Base-by-base conservation (phyloP, 2,888 invertebrate species). In the Caenorhabditis panamensis region DNA sequence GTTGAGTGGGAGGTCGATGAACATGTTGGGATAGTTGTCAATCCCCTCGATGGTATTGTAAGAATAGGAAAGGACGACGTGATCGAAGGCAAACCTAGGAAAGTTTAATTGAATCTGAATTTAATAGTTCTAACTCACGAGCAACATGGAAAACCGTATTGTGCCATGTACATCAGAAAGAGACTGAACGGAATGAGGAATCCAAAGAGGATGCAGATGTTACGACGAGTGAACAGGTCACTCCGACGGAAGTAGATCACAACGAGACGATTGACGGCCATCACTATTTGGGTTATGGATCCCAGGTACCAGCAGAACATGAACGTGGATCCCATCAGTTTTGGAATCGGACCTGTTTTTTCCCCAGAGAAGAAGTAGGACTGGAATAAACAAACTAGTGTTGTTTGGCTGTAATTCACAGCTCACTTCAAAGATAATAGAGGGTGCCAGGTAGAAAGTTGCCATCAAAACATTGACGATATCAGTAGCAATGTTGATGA, bases 1-100 rank as follows among this genome's bases (percentile, higher is more conserved):
- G 28, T 86, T 84, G 44, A 86, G 58, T 22, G 83, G 83, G 5
- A 84, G 76, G 68, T 84, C 86, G 44, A 85, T 79, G 63, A 82
- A 79, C 22, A 61, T 56, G 64, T 86, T 86, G 31, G 84, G 82
- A 41, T 86, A 86, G 56, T 86, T 86, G 22, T 59, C 66, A 20
- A 77, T 58, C 13, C 64, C 77, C 0, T 53, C 69, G 36, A 75
- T 72, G 41, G 69, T 53, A 22, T 54, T 44, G 56, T 84, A 84
- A 1, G 82, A 76, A 28, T 83, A 86, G 16, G 86, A 84, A 5
- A 79, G 66, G 47, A 79, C 75, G 4, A 58, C 53, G 49, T 81
- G 82, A 47, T 84, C 75, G 56, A 76, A 83, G 13, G 82, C 81
- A 13, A 13, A 41, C 11, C 41, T 41, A 13, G 13, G 11, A 13